A percentile compares a stretch with the other conserved stretches of the same genome.
Evolutionary conservation across 2,888 invertebrate species (phyloP).

Genomic region (Oscheius sp.): DNA sequence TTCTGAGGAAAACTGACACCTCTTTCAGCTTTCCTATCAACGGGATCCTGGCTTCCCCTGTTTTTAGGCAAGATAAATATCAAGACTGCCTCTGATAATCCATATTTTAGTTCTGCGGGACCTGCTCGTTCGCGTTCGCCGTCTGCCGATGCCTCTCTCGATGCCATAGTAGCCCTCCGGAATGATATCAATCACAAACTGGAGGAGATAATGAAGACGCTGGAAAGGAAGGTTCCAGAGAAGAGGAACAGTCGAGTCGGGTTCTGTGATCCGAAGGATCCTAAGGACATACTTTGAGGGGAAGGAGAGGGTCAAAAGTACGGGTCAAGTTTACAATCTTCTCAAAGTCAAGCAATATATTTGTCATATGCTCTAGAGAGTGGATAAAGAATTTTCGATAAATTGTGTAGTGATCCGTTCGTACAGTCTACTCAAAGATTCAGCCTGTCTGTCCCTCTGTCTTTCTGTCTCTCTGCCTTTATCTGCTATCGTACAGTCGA

Average conservation of each 20-base stretch:
- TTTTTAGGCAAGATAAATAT: background rate
- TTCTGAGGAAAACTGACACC: conserved; percentile 59
- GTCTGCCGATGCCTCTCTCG: conserved; percentile 5
- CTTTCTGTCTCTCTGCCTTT: too few species aligned
- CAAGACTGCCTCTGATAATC: background rate
- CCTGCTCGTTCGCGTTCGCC: conserved; percentile 9
- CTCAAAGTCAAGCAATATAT: too few species aligned
- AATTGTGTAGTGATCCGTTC: too few species aligned
- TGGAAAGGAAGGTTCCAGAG: background rate
- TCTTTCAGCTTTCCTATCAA: conserved; percentile 54
- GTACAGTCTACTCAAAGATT: too few species aligned
- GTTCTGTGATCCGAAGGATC: conserved; percentile 18
- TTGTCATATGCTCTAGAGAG: too few species aligned
- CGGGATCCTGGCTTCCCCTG: conserved; percentile 26
- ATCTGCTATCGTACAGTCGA: too few species aligned
- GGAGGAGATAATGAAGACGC: conserved; percentile 15
- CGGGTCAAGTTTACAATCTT: too few species aligned
- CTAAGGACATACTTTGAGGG: too few species aligned
- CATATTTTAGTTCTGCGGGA: background rate
- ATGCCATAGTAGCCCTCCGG: conserved; percentile 7
- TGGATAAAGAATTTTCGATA: too few species aligned
- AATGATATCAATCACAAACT: conserved; percentile 23
- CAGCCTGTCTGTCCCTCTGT: too few species aligned
- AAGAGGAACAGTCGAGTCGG: conserved; percentile 28
- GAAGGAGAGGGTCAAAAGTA: too few species aligned